Evolutionary conservation across 2,888 invertebrate genomes (phyloP).

Genomic region (Auanema freiburgensis): DNA sequence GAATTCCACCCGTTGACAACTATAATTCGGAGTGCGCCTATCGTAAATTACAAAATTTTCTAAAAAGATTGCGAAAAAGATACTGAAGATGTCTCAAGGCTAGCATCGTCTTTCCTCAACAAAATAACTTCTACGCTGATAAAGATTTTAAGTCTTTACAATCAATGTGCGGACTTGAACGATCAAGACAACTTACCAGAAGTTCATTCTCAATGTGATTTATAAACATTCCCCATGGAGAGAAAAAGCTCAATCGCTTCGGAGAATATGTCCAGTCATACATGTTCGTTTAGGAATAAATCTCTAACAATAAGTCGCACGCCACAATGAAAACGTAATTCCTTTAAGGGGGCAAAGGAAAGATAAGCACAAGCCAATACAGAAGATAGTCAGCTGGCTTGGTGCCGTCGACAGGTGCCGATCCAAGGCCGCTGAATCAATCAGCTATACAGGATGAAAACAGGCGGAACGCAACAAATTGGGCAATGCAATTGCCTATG

Average conservation of each 20-base stretch:
- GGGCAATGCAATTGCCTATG: no score
- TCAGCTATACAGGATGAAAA: not conserved
- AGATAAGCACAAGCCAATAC: conserved; percentile 6
- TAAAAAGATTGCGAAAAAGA: not conserved
- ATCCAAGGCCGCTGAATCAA: conserved; percentile 1
- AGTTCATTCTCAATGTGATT: conserved; percentile 56
- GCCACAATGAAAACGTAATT: not conserved
- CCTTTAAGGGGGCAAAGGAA: conserved; percentile 2
- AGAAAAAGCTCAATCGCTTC: conserved; percentile 51
- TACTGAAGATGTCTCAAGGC: no score
- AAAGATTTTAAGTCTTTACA: no score
- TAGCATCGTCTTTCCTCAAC: no score
- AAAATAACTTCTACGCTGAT: no score
- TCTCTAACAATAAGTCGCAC: conserved; percentile 17
- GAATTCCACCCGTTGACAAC: not conserved
- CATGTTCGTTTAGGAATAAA: conserved; percentile 28
- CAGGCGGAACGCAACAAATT: no score
- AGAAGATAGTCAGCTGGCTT: conserved; percentile 11
- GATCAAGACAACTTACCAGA: conserved; percentile 26
- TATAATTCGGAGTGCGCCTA: not conserved
- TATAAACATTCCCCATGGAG: conserved; percentile 61
- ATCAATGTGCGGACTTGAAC: no score
- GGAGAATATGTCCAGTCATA: conserved; percentile 43
- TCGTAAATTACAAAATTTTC: not conserved
- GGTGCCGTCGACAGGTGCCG: not conserved